Percentiles rank a stretch among this genome's conserved stretches.
Evolutionary conservation across 1,140 invertebrate genomes (phyloP).

Genomic region (Sesamia nonagrioides): DNA sequence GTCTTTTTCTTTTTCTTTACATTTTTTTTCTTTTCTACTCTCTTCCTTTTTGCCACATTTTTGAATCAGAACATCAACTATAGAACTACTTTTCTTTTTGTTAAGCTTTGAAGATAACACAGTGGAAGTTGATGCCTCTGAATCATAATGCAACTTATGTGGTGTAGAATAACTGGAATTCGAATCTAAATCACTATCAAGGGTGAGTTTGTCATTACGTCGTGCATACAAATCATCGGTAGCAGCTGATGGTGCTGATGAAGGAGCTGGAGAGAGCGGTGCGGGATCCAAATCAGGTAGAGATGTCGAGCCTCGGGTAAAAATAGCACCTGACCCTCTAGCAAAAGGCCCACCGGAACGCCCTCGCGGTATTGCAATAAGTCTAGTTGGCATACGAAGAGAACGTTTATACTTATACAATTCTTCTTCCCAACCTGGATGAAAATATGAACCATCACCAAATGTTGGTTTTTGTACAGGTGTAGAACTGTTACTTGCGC

Average conservation of each 20-base stretch:
- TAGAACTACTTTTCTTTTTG: constrained; percentile 88
- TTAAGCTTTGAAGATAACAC: constrained; percentile 86
- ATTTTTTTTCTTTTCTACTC: constrained; percentile 88
- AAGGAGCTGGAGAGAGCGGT: constrained; percentile 89
- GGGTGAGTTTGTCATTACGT: constrained; percentile 78
- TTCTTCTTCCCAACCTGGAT: constrained; percentile 93
- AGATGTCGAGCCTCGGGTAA: constrained; percentile 89
- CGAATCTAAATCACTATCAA: constrained; percentile 90
- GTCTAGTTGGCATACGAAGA: constrained; percentile 91
- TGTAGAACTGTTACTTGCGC: constrained; percentile 74
- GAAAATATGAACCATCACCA: constrained; percentile 92
- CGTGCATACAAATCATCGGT: constrained; percentile 83
- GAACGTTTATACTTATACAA: constrained; percentile 94
- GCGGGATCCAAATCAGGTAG: constrained; percentile 92
- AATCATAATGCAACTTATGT: constrained; percentile 89
- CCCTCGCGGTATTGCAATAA: constrained; percentile 91
- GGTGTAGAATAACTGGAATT: constrained; percentile 89
- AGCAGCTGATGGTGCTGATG: constrained; percentile 84
- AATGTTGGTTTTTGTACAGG: constrained; percentile 89
- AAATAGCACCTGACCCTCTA: constrained; percentile 66
- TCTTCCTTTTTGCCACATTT: constrained; percentile 89
- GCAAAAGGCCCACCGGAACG: constrained; percentile 79
- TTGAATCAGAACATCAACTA: constrained; percentile 90
- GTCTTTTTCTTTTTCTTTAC: constrained; percentile 88
- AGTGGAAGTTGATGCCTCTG: constrained; percentile 90